Percentiles rank a stretch among this genome's conserved stretches.
Evolutionary conservation across 1,140 invertebrate species (phyloP).

Genomic region (Zeugodacus cucurbitae): DNA sequence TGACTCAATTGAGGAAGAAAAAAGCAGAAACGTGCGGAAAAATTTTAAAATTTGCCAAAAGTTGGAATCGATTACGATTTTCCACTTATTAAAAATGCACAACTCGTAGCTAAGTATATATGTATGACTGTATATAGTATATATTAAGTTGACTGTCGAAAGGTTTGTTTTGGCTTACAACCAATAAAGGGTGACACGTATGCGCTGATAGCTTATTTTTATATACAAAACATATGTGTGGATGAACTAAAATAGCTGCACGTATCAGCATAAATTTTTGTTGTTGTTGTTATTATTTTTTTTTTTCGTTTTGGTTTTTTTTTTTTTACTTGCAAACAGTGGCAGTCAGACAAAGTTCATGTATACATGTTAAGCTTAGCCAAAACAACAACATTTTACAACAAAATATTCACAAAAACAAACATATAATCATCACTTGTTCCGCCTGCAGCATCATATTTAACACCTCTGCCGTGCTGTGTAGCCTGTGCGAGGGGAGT

Average conservation of each 20-base stretch:
- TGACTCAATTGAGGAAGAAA: too few relatives aligned
- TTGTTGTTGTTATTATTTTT: not conserved
- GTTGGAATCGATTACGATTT: not conserved
- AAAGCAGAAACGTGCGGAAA: slow-evolving; percentile 17
- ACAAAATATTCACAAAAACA: not conserved
- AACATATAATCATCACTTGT: not conserved
- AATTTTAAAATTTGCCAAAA: slow-evolving; percentile 26
- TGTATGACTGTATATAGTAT: too few relatives aligned
- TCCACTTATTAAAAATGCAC: slow-evolving; percentile 14
- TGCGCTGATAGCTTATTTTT: not conserved
- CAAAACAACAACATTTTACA: not conserved
- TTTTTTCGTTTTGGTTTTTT: too few relatives aligned
- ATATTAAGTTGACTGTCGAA: not conserved
- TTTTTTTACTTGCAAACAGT: not conserved
- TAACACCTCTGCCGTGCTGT: not conserved
- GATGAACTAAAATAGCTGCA: not conserved
- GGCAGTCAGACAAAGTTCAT: not conserved
- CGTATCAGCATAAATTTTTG: not conserved
- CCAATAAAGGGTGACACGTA: not conserved
- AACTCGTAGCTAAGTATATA: not conserved
- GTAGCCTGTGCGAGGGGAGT: not conserved
- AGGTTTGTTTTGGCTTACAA: not conserved
- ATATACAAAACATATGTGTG: not conserved
- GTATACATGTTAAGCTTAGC: not conserved
- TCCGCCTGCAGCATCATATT: not conserved